Base-by-base conservation (phyloP, 2,797 vertebrate genomes). In the Microctenopoma lineatum region DNA sequence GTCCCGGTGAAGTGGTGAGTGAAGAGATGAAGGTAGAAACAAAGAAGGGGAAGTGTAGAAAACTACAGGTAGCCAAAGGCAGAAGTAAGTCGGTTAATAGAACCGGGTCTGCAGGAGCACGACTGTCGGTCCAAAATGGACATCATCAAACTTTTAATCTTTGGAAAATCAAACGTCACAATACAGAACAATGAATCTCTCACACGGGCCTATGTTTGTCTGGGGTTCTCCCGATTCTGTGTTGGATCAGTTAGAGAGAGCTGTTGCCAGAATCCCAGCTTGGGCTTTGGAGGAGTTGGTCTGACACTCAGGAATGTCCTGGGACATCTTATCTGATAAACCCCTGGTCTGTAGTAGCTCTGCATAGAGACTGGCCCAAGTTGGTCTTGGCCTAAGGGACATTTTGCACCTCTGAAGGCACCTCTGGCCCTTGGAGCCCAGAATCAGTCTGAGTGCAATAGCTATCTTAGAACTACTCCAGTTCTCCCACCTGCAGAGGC, bases 241-340 rank as follows among this genome's bases (percentile, higher is more conserved):
- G 0, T 61, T 75, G 77, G 84, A 88, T 87, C 77, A 80, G 67
- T 84, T 18, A 79, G 67, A 34, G 9, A 64, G 75, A 79, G 54
- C 72, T 2, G 50, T 44, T 15, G 41, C 63, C 80, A 54, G 70
- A 81, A 84, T 81, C 60, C 77, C 59, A 57, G 66, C 70, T 56
- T 1, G 12, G 51, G 67, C 70, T 70, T 67, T 68, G 61, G 41
- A 87, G 78, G 78, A 73, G 73, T 63, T 81, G 63, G 61, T 59
- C 79, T 42, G 21, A 45, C 66, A 68, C 62, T 83, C 58, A 77
- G 89, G 86, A 92, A 93, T 92, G 87, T 89, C 73, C 84, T 70
- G 46, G 69, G 65, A 84, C 79, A 66, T 74, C 66, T 87, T 90
- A 91, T 92, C 90, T 91, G 90, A 91, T 90, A 77, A 86, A 77